Conservation (phyloP, 2,888 invertebrate genomes). For the Onchidella celtica region DNA sequence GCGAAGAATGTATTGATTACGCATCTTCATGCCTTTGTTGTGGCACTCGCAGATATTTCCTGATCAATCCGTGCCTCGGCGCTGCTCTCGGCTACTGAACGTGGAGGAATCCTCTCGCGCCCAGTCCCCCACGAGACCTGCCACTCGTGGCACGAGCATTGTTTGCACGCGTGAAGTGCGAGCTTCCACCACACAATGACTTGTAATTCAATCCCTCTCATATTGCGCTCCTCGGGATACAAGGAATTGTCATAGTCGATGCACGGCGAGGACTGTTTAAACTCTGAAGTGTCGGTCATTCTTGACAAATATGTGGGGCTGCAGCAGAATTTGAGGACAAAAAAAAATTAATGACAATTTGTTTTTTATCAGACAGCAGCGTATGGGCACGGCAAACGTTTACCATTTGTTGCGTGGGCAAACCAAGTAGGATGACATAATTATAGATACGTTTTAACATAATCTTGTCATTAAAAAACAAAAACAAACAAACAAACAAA, state of each 20-base stretch:
- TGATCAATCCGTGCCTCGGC: not conserved
- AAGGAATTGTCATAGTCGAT: slow-evolving; percentile 4
- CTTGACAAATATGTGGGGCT: too few relatives aligned
- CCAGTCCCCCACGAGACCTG: not conserved
- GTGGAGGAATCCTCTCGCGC: too few relatives aligned
- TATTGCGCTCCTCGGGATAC: not conserved
- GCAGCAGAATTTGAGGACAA: too few relatives aligned
- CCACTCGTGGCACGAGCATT: slow-evolving; percentile 27
- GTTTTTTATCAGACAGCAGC: too few relatives aligned
- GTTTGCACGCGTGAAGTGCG: slow-evolving; percentile 26
- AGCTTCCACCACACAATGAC: slow-evolving; percentile 18
- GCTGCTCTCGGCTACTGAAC: too few relatives aligned
- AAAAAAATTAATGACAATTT: too few relatives aligned
- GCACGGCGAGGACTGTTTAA: slow-evolving; percentile 4
- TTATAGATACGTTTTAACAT: too few relatives aligned
- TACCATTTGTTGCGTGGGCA: too few relatives aligned
- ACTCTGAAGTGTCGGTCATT: slow-evolving; percentile 2
- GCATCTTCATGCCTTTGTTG: slow-evolving; percentile 16
- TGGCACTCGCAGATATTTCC: slow-evolving; percentile 11
- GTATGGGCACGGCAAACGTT: too few relatives aligned
- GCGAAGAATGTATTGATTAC: slow-evolving; percentile 29
- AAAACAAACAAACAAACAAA: too few relatives aligned
- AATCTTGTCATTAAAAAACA: too few relatives aligned
- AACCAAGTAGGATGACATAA: too few relatives aligned
- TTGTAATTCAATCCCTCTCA: slow-evolving; percentile 20